These are phyloP conservation scores for Thamnophis sirtalis DNA, from an alignment of 2,113 vertebrate species.

Conservation along the genomic window DNA sequence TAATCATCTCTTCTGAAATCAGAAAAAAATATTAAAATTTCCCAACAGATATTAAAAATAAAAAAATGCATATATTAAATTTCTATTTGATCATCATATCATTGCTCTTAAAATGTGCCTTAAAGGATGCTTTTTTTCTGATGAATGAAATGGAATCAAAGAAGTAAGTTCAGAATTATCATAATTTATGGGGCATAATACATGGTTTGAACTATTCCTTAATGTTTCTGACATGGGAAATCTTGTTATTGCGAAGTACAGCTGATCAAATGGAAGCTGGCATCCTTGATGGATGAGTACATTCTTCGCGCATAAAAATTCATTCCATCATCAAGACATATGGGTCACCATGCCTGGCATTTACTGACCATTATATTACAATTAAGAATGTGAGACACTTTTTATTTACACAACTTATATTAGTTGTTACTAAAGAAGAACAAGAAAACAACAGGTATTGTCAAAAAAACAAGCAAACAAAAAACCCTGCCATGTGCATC, in stretches of 20 bases:
- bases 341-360: slow-evolving; percentile 16
- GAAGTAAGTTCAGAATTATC: neutral
- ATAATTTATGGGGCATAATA: neutral
- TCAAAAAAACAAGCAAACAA: neutral
- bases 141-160: neutral
- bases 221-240: neutral
- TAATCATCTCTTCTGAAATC: neutral
- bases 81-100: neutral
- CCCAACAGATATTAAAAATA: neutral
- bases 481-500: neutral
- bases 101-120: neutral
- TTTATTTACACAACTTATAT: neutral
- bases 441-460: neutral
- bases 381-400: neutral
- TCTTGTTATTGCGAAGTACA: neutral
- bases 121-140: neutral
- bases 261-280: slow-evolving; percentile 21
- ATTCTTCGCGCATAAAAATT: neutral
- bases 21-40: neutral
- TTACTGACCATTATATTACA: neutral
- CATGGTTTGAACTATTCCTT: neutral
- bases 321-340: slow-evolving; percentile 33
- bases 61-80: neutral
- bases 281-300: slow-evolving; percentile 16
- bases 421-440: neutral